Evolutionary conservation across 2,113 vertebrate genomes (phyloP).

Genomic region (Sminthopsis crassicaudata): DNA sequence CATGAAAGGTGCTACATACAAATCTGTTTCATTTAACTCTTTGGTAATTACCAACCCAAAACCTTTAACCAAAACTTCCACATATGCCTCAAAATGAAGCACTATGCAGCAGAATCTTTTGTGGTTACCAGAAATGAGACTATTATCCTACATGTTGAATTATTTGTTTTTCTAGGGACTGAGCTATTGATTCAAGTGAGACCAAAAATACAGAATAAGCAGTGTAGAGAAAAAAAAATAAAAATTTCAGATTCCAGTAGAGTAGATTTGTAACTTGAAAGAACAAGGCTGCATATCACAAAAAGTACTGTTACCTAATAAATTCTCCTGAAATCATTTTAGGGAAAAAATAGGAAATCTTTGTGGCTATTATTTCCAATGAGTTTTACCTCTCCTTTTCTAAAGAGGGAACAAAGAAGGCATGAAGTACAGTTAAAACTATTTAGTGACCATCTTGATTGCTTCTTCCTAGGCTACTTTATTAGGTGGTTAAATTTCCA

Average conservation of each 20-base stretch:
- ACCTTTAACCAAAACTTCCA: conserved; percentile 56
- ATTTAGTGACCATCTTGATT: conserved; percentile 11
- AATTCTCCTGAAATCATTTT: conserved; percentile 51
- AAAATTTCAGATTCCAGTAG: conserved; percentile 45
- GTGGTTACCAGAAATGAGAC: background rate
- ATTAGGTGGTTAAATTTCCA: background rate
- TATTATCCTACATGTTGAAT: conserved; percentile 57
- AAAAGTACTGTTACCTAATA: conserved; percentile 36
- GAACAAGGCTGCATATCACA: conserved; percentile 30
- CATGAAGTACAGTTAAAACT: conserved; percentile 33
- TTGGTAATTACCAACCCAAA: conserved; percentile 75
- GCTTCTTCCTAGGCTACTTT: conserved; percentile 22
- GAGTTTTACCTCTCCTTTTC: conserved; percentile 19
- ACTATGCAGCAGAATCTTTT: conserved; percentile 22
- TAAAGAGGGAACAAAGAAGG: conserved; percentile 59
- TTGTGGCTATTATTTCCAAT: conserved; percentile 39
- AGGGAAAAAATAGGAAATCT: conserved; percentile 44
- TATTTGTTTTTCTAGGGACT: conserved; percentile 40
- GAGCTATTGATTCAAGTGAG: conserved; percentile 46
- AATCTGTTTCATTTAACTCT: conserved; percentile 69
- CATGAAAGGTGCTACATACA: conserved; percentile 72
- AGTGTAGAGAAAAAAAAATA: conserved; percentile 40
- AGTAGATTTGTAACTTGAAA: conserved; percentile 45
- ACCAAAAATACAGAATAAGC: conserved; percentile 39
- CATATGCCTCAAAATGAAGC: conserved; percentile 49